Base-by-base conservation (phyloP, 2,113 vertebrate genomes). In the Tyto alba region DNA sequence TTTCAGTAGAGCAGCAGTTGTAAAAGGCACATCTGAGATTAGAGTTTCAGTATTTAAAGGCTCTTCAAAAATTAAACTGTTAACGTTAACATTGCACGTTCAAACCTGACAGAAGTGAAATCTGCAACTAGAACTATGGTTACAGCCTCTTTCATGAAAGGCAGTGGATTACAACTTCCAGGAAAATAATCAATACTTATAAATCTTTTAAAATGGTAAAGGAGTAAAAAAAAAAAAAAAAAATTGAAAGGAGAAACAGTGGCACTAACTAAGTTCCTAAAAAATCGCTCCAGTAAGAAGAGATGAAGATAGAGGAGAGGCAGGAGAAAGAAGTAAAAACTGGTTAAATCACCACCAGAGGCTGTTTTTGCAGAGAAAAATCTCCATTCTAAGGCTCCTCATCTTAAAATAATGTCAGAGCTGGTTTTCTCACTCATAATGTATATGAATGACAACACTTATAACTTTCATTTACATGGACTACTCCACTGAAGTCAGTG, bases 51-150 rank as follows among this genome's bases (percentile, higher is more conserved):
- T 41, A 82, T 34, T 52, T 56, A 79, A 15, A 79, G 38, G 9
- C 19, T 79, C 47, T 63, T 73, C 20, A 77, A 67, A 52, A 84
- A n/a, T 11, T 56, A 74, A 62, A 34, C 7, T 66, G 21, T n/a
- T 60, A 76, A 59, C 0, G 0, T 11, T 47, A 88, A 47, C 57
- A 45, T 3, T 47, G 38, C 17, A n/a, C 1, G 0, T n/a, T 60
- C 57, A 73, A 73, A 64, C 45, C 9, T 16, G n/a, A 69, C 23
- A 71, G 30, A 73, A 81, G 9, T 18, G 16, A 15, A 53, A 85
- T 25, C 48, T 88, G 45, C 73, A 76, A 26, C 26, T 12, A 40
- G 25, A 69, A 64, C 20, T 60, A 30, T 17, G 38, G 64, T 57
- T 91, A 56, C 41, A 81, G 40, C 5, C 41, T 19, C 8, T 55